phyloP scores from a whole-genome alignment of 2,113 vertebrate genomes.

The Cairina moschata region DNA sequence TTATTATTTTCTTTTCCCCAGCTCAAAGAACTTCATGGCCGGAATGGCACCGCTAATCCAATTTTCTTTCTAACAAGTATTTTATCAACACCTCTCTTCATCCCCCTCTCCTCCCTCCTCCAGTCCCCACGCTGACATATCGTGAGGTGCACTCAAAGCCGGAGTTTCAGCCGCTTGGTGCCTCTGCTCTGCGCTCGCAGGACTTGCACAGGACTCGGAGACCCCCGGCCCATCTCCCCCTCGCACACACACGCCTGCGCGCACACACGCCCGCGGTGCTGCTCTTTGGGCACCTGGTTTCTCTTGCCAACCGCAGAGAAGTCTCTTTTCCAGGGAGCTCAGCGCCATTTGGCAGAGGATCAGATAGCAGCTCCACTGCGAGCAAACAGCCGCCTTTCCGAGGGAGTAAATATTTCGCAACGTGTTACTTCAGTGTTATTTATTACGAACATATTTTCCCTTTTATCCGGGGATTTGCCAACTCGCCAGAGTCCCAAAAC shows the following conservation, averaged over 20 bases:
- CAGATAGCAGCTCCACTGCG: conserved; percentile 38
- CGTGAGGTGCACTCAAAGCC: background rate
- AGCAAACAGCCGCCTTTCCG: conserved; percentile 53
- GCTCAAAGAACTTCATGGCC: conserved; percentile 71
- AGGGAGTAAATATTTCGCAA: conserved; percentile 46
- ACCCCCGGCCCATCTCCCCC: fast-evolving
- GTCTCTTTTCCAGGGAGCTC: background rate
- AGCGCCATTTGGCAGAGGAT: conserved; percentile 26
- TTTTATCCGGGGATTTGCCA: conserved; percentile 28
- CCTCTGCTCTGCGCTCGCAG: fast-evolving
- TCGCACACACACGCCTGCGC: background rate
- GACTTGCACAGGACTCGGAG: background rate
- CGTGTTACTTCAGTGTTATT: conserved; percentile 34
- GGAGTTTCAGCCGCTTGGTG: fast-evolving
- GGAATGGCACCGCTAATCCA: conserved; percentile 75
- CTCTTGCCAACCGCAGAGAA: background rate
- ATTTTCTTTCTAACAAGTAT: conserved; percentile 72
- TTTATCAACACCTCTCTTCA: conserved; percentile 62
- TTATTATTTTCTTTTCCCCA: conserved; percentile 64
- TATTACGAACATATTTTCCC: conserved; percentile 42
- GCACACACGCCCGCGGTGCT: background rate
- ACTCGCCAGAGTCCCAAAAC: background rate
- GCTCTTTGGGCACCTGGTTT: conserved; percentile 20
- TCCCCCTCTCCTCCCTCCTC: background rate
- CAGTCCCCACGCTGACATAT: background rate